Conservation (phyloP, 2,888 invertebrate species). For the Criorhina ranunculi region DNA sequence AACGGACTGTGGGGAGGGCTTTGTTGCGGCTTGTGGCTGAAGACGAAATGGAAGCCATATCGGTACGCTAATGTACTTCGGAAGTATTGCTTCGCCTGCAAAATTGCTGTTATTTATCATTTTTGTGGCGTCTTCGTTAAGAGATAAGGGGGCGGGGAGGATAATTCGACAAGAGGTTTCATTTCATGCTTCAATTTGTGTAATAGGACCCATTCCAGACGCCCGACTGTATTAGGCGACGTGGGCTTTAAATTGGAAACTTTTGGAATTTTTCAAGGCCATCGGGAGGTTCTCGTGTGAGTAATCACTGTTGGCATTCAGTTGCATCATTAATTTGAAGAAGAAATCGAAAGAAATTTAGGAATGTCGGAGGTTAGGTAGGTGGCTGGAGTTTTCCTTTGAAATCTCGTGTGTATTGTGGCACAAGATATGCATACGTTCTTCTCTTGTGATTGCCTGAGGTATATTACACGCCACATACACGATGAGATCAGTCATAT, state of each 20-base stretch:
- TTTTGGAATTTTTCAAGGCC: background rate
- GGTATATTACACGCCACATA: too few relatives aligned
- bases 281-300: too few relatives aligned
- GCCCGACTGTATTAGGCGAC: background rate
- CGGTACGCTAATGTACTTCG: constrained; percentile 9
- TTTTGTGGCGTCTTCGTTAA: constrained; percentile 12
- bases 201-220: background rate
- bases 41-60: background rate
- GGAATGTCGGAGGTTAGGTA: too few relatives aligned
- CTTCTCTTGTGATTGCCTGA: too few relatives aligned
- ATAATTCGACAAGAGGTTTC: background rate
- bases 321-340: too few relatives aligned
- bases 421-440: too few relatives aligned
- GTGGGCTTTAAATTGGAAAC: background rate
- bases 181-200: background rate
- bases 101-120: constrained; percentile 36
- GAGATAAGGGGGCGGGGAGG: background rate
- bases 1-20: background rate
- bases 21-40: background rate
- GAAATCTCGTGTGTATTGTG: too few relatives aligned
- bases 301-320: too few relatives aligned
- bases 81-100: constrained; percentile 16
- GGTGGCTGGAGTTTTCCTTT: too few relatives aligned
- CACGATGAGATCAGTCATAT: too few relatives aligned
- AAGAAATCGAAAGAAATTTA: too few relatives aligned